phyloP scores from a whole-genome alignment of 2,888 invertebrate species.

The Spodoptera littoralis region DNA sequence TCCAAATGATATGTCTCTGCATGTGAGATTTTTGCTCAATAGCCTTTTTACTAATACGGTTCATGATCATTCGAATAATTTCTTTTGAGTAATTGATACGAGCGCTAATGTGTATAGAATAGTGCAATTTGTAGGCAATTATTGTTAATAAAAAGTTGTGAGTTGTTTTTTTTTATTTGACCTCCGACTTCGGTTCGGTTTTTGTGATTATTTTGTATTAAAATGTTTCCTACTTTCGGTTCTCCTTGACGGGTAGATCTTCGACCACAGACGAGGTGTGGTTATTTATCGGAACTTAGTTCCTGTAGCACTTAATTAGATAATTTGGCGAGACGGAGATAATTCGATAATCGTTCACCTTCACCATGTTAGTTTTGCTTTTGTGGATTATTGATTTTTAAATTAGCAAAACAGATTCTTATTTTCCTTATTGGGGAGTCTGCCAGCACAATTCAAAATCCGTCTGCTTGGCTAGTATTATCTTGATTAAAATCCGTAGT shows the following conservation, averaged over 20 bases:
- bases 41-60: slow-evolving; percentile 63
- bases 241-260: slow-evolving; percentile 25
- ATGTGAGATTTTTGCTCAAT: slow-evolving; percentile 73
- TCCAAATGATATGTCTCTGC: slow-evolving; percentile 83
- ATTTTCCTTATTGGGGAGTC: too few relatives aligned
- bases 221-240: slow-evolving; percentile 34
- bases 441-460: too few relatives aligned
- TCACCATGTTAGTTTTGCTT: too few relatives aligned
- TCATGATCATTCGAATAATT: slow-evolving; percentile 68
- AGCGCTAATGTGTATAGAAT: slow-evolving; percentile 66
- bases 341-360: too few relatives aligned
- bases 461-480: too few relatives aligned
- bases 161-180: slow-evolving; percentile 49
- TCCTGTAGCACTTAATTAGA: background rate
- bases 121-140: slow-evolving; percentile 61
- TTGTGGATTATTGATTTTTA: too few relatives aligned
- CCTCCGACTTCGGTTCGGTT: slow-evolving; percentile 49
- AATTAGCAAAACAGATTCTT: too few relatives aligned
- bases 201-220: slow-evolving; percentile 31
- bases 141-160: slow-evolving; percentile 57
- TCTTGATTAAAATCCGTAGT: too few relatives aligned
- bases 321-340: too few relatives aligned
- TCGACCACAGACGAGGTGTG: slow-evolving; percentile 13
- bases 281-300: slow-evolving; percentile 4
- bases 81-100: slow-evolving; percentile 73